These are phyloP conservation scores for Meteorus sp. DNA, from an alignment of 1,140 invertebrate species.

Conservation along the genomic window DNA sequence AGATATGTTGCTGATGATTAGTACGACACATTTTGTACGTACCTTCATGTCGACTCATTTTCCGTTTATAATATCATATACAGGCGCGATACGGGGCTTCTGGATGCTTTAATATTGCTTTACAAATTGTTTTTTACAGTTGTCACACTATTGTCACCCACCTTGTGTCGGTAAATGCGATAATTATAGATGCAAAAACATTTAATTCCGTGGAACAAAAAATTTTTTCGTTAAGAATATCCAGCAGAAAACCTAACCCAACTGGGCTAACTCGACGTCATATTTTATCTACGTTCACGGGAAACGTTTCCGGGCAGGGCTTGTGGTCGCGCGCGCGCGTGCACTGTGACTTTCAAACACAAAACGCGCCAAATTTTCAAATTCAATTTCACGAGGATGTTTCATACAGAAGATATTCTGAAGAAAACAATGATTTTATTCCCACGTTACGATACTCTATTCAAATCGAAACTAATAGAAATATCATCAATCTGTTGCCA, in stretches of 20 bases:
- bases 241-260: conserved; percentile 72
- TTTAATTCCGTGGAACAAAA: conserved; percentile 64
- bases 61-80: conserved; percentile 62
- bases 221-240: conserved; percentile 67
- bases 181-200: conserved; percentile 56
- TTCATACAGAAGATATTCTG: too few relatives aligned
- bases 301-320: too few relatives aligned
- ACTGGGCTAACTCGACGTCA: conserved; percentile 73
- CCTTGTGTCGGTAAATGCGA: conserved; percentile 31
- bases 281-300: conserved; percentile 50
- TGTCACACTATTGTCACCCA: conserved; percentile 54
- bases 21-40: conserved; percentile 49
- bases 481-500: too few relatives aligned
- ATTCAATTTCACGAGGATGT: too few relatives aligned
- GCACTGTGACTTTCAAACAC: too few relatives aligned
- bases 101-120: too few relatives aligned
- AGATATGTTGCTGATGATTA: neutral
- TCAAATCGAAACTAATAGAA: too few relatives aligned
- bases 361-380: too few relatives aligned
- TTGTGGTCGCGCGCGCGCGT: too few relatives aligned
- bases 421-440: too few relatives aligned
- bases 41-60: conserved; percentile 85
- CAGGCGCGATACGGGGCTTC: conserved; percentile 58
- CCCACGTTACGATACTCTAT: too few relatives aligned
- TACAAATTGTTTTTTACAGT: conserved; percentile 48